These are phyloP conservation scores for Trematomus bernacchii DNA, from an alignment of 2,797 vertebrate species.

Conservation along the genomic window DNA sequence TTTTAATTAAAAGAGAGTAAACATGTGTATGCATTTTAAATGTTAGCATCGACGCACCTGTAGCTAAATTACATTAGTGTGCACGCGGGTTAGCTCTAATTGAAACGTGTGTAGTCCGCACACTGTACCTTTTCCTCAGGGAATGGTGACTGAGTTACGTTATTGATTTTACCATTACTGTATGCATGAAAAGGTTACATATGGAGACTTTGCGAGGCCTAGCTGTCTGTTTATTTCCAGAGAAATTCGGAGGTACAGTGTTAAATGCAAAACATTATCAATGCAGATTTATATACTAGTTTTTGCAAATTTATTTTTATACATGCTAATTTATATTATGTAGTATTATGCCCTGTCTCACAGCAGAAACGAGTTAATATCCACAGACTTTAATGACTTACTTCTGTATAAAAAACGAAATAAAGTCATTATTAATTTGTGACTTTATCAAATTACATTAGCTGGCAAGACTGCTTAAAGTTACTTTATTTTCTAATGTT, in stretches of 20 bases:
- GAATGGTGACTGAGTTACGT: conserved; percentile 34
- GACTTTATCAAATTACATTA: not conserved
- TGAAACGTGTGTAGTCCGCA: conserved; percentile 37
- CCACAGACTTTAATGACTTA: not conserved
- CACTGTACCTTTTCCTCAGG: conserved; percentile 23
- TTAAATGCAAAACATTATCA: not conserved
- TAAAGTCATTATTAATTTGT: not conserved
- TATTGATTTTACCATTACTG: conserved; percentile 36
- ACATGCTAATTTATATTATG: not conserved
- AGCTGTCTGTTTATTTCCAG: conserved; percentile 16
- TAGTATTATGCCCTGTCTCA: not conserved
- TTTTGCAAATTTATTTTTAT: not conserved
- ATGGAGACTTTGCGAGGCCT: conserved; percentile 19
- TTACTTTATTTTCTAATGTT: not conserved
- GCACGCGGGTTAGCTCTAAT: conserved; percentile 43
- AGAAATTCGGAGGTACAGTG: not conserved
- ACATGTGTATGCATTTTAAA: not conserved
- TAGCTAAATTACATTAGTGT: conserved; percentile 36
- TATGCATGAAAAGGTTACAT: conserved; percentile 37
- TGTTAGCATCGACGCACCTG: conserved; percentile 49
- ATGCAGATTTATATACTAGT: not conserved
- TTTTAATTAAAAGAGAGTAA: not conserved
- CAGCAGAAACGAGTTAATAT: conserved; percentile 2
- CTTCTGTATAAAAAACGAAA: not conserved
- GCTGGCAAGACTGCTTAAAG: not conserved